A percentile compares a stretch with the other conserved stretches of the same genome.
These are phyloP conservation scores for Cotesia chilonis DNA, from an alignment of 1,140 invertebrate species.

Conservation along the genomic window DNA sequence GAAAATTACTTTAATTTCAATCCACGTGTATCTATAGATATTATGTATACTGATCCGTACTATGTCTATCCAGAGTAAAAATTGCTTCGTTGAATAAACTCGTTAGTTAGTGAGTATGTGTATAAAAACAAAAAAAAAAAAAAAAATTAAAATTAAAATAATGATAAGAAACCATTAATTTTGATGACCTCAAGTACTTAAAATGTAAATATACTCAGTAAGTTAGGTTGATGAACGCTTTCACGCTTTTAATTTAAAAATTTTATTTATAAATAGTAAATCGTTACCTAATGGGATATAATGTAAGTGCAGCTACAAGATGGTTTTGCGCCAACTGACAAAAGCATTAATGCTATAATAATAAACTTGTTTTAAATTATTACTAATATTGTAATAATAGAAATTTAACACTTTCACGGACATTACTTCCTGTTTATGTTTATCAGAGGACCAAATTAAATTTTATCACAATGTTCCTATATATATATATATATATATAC, in stretches of 20 bases:
- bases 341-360: background rate
- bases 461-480: too few relatives aligned
- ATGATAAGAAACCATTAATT: background rate
- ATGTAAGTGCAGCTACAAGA: constrained; percentile 20
- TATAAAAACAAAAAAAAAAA: background rate
- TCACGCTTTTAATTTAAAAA: constrained; percentile 21
- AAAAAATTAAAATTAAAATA: background rate
- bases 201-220: background rate
- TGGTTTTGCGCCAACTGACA: constrained; percentile 15
- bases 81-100: too few relatives aligned
- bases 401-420: background rate
- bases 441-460: background rate
- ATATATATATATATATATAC: too few relatives aligned
- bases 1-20: background rate
- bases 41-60: too few relatives aligned
- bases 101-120: background rate
- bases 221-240: constrained; percentile 25
- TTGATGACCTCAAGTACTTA: background rate
- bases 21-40: too few relatives aligned
- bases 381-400: background rate
- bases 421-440: too few relatives aligned
- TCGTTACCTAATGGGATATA: constrained; percentile 41
- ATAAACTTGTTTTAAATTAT: background rate
- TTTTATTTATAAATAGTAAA: constrained; percentile 33
- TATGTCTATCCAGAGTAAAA: background rate